A percentile compares a stretch with the other conserved stretches of the same genome.
These are phyloP conservation scores for Cylas formicarius DNA, from an alignment of 1,140 invertebrate species.

Conservation along the genomic window DNA sequence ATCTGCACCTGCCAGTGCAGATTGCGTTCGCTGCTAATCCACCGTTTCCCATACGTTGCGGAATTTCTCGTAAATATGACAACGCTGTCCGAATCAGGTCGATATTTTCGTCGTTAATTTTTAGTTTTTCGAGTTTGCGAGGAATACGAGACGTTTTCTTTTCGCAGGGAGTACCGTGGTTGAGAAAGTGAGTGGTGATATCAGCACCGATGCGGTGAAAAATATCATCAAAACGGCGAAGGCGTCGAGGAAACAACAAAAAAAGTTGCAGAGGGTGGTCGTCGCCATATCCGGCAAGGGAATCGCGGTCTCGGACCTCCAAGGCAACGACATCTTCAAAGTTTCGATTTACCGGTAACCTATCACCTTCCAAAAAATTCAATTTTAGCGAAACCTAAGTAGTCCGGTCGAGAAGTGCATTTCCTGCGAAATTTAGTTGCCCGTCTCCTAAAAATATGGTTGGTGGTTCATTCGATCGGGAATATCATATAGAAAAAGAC, in stretches of 20 bases:
- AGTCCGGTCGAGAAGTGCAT: background rate
- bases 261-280: conserved; percentile 64
- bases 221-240: conserved; percentile 59
- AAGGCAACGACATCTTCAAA: conserved; percentile 65
- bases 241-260: conserved; percentile 61
- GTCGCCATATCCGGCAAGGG: conserved; percentile 66
- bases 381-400: background rate
- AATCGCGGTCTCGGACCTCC: conserved; percentile 61
- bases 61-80: too few relatives aligned
- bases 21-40: too few relatives aligned
- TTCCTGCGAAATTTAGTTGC: too few relatives aligned
- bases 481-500: too few relatives aligned
- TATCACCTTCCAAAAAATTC: conserved; percentile 1
- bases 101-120: too few relatives aligned
- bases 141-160: background rate
- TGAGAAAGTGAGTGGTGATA: conserved; percentile 54
- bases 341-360: conserved; percentile 76
- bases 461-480: too few relatives aligned
- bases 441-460: too few relatives aligned
- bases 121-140: too few relatives aligned
- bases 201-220: conserved; percentile 63
- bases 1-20: too few relatives aligned
- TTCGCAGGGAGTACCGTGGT: conserved; percentile 55
- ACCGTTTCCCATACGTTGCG: too few relatives aligned
- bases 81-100: too few relatives aligned